Base-by-base conservation (phyloP, 2,888 invertebrate species). In the Belgica antarctica region DNA sequence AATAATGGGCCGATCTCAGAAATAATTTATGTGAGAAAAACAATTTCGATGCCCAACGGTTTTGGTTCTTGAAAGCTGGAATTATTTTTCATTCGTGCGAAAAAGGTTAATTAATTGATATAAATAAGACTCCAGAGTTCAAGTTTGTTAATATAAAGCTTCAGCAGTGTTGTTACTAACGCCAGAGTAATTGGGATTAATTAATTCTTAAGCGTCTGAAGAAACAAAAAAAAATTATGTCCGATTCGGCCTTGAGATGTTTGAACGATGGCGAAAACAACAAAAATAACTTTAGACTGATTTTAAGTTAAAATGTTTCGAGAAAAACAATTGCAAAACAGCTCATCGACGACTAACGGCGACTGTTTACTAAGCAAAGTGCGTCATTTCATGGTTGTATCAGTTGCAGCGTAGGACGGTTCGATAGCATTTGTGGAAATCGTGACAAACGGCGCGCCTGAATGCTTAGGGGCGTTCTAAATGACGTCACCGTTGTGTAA, bases 91-190 rank as follows among this genome's bases (percentile, higher is more conserved):
- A 41, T n/a, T 41, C 41, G 41, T n/a, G 10, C 15, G 41, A 41
- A 5, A n/a, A n/a, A 41, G 41, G 41, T 41, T 15, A 41, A 41
- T 41, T 41, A 41, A 41, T 41, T 41, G 41, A 41, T n/a, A 41
- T 41, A 41, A 41, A 41, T n/a, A n/a, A 41, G 41, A 41, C 15
- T 41, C 41, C n/a, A 41, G 41, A n/a, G 41, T 41, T 41, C 41
- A 41, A 41, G 15, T 41, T 41, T 2, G n/a, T 41, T 41, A 10
- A 41, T 41, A 10, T 3, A n/a, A n/a, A n/a, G n/a, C 2, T 3
- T 2, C 41, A 15, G 10, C 41, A 41, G 41, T n/a, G 41, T n/a
- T 41, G 41, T 41, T 41, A 41, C 41, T n/a, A 41, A 41, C 41
- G 41, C 41, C 10, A n/a, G 41, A 41, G 15, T 8, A 41, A 41